A percentile compares a stretch with the other conserved stretches of the same genome.
phyloP scores from a whole-genome alignment of 2,888 invertebrate genomes.

The Hirtodrosophila trivittata region DNA sequence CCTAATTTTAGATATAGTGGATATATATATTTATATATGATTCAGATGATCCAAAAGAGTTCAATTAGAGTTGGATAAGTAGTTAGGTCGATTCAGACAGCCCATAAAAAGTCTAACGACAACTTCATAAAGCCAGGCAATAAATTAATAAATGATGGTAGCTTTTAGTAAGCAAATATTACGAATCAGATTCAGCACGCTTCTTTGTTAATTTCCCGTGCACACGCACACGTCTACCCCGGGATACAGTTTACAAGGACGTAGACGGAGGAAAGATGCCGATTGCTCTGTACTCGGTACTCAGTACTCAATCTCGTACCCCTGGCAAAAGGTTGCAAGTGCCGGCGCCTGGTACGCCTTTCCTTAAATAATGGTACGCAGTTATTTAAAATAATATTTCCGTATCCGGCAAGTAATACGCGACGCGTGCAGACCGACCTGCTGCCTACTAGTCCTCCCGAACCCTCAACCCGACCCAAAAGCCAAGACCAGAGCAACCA shows the following conservation, averaged over 20 bases:
- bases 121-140: slow-evolving; percentile 34
- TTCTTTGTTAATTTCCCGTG: slow-evolving; percentile 74
- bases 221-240: slow-evolving; percentile 61
- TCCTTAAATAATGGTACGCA: slow-evolving; percentile 44
- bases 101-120: too few species aligned
- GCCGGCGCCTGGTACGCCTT: slow-evolving; percentile 17
- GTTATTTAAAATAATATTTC: slow-evolving; percentile 78
- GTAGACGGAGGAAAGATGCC: too few species aligned
- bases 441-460: background rate
- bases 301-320: too few species aligned
- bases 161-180: slow-evolving; percentile 65
- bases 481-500: too few species aligned
- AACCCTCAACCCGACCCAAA: too few species aligned
- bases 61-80: too few species aligned
- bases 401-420: slow-evolving; percentile 74
- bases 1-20: too few species aligned
- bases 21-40: too few species aligned
- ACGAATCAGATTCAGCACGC: slow-evolving; percentile 73
- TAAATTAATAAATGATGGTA: slow-evolving; percentile 56
- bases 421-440: slow-evolving; percentile 58
- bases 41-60: too few species aligned
- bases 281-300: too few species aligned
- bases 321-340: too few species aligned
- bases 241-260: background rate
- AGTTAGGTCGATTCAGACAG: too few species aligned